Base-by-base conservation (phyloP, 2,797 vertebrate species). In the Notoglanidium macrostoma region DNA sequence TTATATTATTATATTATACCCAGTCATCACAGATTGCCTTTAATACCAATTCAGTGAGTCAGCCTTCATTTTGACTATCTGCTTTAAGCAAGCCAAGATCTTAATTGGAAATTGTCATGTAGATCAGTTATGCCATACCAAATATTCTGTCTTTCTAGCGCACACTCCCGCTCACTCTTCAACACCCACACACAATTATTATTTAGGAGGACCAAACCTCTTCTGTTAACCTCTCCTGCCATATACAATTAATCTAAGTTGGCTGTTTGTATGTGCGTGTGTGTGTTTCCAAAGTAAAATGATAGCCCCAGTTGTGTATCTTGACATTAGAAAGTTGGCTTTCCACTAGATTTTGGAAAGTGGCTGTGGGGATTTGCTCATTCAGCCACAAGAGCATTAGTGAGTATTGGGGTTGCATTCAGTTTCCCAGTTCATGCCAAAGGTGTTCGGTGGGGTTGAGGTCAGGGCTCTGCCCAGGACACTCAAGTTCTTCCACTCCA, bases 51-150 rank as follows among this genome's bases (percentile, higher is more conserved):
- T 23, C 46, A 57, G 3, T 77, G 59, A 77, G 72, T 40, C 40
- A 29, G 73, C n/a, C n/a, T 23, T 63, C 49, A 57, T 83, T 44
- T 84, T 44, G 51, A 44, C 68, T 78, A 68, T 57, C 55, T 67
- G 61, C 63, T 77, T 54, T 65, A 74, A 77, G 59, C 32, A 44
- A 67, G 80, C 72, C 35, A 67, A 74, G 57, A 57, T 76, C 61
- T 68, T 77, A 84, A 84, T 68, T 84, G 73, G 73, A 17, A 68
- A 78, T 84, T 84, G 86, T 84, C 81, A 85, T 81, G 77, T 76
- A 72, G 83, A 80, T 85, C 23, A 59, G 57, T 84, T 49, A 86
- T 78, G 80, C 81, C 46, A 35, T 63, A 29, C 35, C 63, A 77
- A 86, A 54, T 81, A 49, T 84, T 85, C 84, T 51, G 32, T 63